Percentiles rank a stretch among this genome's conserved stretches.
Evolutionary conservation across 2,113 vertebrate genomes (phyloP).

Genomic region (Cochlearius cochlearius): DNA sequence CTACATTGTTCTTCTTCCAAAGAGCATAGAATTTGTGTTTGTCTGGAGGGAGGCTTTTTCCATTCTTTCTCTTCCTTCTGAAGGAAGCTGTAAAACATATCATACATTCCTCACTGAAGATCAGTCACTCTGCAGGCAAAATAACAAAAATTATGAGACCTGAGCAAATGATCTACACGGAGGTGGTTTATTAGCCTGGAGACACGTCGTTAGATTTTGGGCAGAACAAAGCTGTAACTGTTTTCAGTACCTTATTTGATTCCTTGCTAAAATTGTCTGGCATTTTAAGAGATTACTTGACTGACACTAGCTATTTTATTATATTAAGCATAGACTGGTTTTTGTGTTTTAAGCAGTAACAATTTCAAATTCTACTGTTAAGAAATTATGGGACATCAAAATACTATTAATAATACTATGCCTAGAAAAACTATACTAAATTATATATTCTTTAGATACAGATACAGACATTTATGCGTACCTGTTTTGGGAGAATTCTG

Average conservation of each 20-base stretch:
- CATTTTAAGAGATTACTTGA: background rate
- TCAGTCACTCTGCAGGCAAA: background rate
- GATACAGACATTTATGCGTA: slow-evolving; percentile 80
- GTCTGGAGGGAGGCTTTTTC: background rate
- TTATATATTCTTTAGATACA: slow-evolving; percentile 69
- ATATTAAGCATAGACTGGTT: background rate
- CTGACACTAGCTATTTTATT: background rate
- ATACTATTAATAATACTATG: background rate
- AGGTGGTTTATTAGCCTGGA: background rate
- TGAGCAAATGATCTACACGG: background rate
- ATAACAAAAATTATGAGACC: background rate
- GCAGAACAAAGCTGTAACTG: background rate
- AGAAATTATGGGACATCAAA: background rate
- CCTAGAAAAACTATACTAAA: background rate
- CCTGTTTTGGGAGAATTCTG: slow-evolving; percentile 76
- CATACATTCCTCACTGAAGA: background rate
- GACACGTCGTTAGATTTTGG: background rate
- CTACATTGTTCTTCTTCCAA: background rate
- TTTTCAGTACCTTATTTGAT: background rate
- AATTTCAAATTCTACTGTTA: background rate
- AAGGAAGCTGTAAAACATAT: background rate
- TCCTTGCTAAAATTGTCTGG: background rate
- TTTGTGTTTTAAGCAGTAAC: background rate
- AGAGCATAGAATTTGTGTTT: background rate
- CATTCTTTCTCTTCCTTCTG: background rate